Conservation (phyloP, 2,888 invertebrate genomes). For the Leucoma salicis region DNA sequence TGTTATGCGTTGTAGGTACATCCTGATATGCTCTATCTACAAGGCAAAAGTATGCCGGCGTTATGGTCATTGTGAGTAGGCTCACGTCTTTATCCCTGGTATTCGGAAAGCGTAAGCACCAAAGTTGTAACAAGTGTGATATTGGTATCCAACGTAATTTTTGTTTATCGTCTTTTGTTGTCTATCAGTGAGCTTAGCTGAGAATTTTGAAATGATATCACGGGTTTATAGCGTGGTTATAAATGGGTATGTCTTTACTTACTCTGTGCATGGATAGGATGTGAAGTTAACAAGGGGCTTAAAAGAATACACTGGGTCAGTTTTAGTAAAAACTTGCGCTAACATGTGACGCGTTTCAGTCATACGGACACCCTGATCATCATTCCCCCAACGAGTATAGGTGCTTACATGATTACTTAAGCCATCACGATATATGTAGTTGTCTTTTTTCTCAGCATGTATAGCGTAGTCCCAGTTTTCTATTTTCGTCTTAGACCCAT, state of each 20-base stretch:
- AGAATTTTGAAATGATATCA: no score
- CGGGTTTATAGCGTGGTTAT: no score
- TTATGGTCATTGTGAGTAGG: no score
- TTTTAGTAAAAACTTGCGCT: constrained; percentile 65
- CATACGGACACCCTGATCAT: constrained; percentile 58
- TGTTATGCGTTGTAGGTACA: no score
- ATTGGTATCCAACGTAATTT: no score
- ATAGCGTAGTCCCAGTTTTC: constrained; percentile 69
- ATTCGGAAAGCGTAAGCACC: no score
- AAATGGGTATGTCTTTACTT: constrained; percentile 34
- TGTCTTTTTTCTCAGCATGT: constrained; percentile 72
- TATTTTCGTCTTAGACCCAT: constrained; percentile 62
- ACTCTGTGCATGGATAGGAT: constrained; percentile 76
- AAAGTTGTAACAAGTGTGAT: no score
- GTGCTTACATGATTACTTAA: constrained; percentile 74
- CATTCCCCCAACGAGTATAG: constrained; percentile 66
- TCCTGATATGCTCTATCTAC: no score
- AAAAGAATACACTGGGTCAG: constrained; percentile 65
- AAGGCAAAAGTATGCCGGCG: no score
- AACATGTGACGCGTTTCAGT: constrained; percentile 76
- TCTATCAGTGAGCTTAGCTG: no score
- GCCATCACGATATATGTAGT: constrained; percentile 70
- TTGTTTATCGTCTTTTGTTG: no score
- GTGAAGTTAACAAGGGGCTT: constrained; percentile 74
- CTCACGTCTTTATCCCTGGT: no score